phyloP scores from a whole-genome alignment of 1,140 invertebrate genomes.

The Anastrepha ludens region DNA sequence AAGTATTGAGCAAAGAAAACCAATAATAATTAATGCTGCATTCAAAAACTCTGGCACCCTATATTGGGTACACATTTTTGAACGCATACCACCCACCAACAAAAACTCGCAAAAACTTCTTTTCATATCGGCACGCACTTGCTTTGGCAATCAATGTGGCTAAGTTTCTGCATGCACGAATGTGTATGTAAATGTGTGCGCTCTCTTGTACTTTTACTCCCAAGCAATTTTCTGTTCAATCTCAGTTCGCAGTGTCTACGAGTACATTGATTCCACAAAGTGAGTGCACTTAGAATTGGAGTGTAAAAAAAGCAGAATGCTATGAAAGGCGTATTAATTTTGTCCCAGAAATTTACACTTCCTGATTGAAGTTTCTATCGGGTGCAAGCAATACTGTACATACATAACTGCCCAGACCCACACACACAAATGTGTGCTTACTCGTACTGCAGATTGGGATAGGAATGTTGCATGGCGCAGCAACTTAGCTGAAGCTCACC shows the following conservation, averaged over 20 bases:
- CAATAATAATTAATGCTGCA: background rate
- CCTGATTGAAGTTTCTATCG: constrained; percentile 6
- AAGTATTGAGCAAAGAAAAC: too few species aligned
- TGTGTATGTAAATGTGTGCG: background rate
- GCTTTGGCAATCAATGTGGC: constrained; percentile 7
- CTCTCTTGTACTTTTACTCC: background rate
- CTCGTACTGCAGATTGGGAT: background rate
- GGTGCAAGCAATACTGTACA: background rate
- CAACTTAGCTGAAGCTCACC: background rate
- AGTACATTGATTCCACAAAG: background rate
- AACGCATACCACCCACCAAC: background rate
- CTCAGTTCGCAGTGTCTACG: background rate
- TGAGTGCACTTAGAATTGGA: background rate
- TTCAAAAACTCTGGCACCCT: background rate
- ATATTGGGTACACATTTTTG: background rate
- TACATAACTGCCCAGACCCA: too few species aligned
- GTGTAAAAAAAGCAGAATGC: background rate
- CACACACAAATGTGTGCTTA: background rate
- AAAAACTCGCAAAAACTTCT: background rate
- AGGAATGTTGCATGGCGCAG: background rate
- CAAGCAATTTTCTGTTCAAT: background rate
- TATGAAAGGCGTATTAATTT: constrained; percentile 2
- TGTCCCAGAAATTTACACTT: constrained; percentile 38
- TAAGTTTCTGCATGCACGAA: background rate
- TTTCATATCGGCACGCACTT: constrained; percentile 20